These are phyloP conservation scores for Coilia nasus DNA, from an alignment of 2,797 vertebrate species.

Conservation along the genomic window DNA sequence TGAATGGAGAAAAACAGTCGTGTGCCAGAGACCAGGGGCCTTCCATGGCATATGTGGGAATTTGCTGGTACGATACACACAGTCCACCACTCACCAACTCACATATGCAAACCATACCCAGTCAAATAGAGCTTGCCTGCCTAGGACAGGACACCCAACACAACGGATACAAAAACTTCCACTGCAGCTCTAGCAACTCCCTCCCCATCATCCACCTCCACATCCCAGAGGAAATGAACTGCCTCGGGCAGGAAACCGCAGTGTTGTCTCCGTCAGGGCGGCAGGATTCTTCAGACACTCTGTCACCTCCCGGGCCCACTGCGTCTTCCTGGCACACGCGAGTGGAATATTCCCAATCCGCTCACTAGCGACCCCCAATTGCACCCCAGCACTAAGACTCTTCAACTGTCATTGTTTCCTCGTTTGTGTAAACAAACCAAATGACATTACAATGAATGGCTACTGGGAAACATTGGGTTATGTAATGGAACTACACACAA, in stretches of 20 bases:
- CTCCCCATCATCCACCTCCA: conserved; percentile 38
- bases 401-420: not conserved
- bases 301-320: conserved; percentile 55
- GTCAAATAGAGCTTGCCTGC: not conserved
- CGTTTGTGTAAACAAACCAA: not conserved
- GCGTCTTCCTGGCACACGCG: conserved; percentile 23
- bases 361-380: not conserved
- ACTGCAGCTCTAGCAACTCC: not conserved
- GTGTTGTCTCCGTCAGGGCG: conserved; percentile 60
- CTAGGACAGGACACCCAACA: not conserved
- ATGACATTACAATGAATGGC: not conserved
- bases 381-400: not conserved
- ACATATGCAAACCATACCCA: not conserved
- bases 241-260: conserved; percentile 70
- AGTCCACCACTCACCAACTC: not conserved
- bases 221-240: conserved; percentile 71
- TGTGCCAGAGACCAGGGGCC: too few relatives aligned
- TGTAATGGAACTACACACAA: not conserved
- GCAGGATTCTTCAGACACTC: conserved; percentile 66
- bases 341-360: conserved; percentile 34
- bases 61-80: not conserved
- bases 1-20: not conserved
- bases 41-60: too few relatives aligned
- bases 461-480: not conserved
- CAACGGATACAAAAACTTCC: conserved; percentile 35